Evolutionary conservation across 2,797 vertebrate genomes (phyloP).

Genomic region (Choloepus didactylus): DNA sequence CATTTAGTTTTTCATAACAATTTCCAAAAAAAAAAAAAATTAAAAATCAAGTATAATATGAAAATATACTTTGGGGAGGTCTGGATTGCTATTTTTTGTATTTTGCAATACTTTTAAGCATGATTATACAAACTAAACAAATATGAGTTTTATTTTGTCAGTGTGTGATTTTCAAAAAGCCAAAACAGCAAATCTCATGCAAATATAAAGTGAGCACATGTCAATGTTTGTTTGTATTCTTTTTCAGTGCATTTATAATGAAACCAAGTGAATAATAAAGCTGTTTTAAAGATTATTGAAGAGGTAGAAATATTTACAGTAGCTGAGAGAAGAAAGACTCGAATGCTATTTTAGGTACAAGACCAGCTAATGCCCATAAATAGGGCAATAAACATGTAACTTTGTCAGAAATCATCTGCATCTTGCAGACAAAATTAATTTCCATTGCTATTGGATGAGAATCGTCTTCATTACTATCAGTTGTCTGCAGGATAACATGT

Average conservation of each 20-base stretch:
- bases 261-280: neutral
- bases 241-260: neutral
- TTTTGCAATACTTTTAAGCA: neutral
- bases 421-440: neutral
- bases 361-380: neutral
- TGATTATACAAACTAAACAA: neutral
- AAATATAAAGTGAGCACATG: neutral
- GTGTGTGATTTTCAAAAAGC: slow-evolving; percentile 20
- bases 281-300: neutral
- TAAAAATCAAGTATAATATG: neutral
- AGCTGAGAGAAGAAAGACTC: neutral
- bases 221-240: slow-evolving; percentile 22
- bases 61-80: neutral
- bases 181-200: neutral
- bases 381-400: neutral
- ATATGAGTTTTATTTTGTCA: neutral
- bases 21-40: neutral
- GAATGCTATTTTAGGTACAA: neutral
- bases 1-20: neutral
- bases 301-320: neutral
- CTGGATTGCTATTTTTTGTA: neutral
- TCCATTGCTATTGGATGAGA: neutral
- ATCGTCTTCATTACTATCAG: neutral
- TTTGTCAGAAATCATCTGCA: neutral
- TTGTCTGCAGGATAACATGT: neutral